Evolutionary conservation across 2,797 vertebrate genomes (phyloP), one percentile per base, ranked within the genome.

Genomic region (Cygnus olor): DNA sequence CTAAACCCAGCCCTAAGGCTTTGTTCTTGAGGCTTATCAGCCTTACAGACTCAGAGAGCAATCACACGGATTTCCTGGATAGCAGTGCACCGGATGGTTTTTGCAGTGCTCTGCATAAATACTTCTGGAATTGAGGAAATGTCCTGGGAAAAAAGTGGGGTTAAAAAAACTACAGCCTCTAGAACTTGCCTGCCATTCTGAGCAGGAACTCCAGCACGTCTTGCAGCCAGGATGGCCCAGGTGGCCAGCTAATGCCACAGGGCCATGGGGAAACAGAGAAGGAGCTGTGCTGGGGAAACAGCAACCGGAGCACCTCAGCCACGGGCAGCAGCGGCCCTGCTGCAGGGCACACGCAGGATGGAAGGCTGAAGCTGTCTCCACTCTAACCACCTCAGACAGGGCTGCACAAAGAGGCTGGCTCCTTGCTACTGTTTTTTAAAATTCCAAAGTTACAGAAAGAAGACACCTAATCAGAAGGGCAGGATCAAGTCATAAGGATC

Each of bases 1-100:
- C 51, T 56, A 65, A 40, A 82, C 9, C 8, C 76, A 93, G 58
- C 77, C 72, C 58, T 64, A 54, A 3, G 60, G 92, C 95, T 97
- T 96, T 97, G 95, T 96, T 97, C 90, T 93, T 25, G 16, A 65
- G 65, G 53, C 91, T 96, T 97, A 95, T 97, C 89, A 89, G 85
- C 34, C 84, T 57, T 63, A 36, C 94, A 78, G 82, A 61, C 60
- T 53, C 40, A 0, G 38, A 87, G 34, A 54, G 80, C 89, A 71
- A 78, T 11, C 36, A 6, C 80, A 65, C 2, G 76, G 85, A 97
- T 90, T 97, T 97, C 90, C 90, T 94, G 93, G 85, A 93, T 21
- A 83, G 88, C 90, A 42, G 72, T 5, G 6, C 86, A 70, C n/a
- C 14, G 24, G 91, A 80, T 84, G 76, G 83, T 34, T 77, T 95